Percentiles rank a stretch among this genome's conserved stretches.
Conservation (phyloP, 2,113 vertebrate species). For the Sprattus sprattus region DNA sequence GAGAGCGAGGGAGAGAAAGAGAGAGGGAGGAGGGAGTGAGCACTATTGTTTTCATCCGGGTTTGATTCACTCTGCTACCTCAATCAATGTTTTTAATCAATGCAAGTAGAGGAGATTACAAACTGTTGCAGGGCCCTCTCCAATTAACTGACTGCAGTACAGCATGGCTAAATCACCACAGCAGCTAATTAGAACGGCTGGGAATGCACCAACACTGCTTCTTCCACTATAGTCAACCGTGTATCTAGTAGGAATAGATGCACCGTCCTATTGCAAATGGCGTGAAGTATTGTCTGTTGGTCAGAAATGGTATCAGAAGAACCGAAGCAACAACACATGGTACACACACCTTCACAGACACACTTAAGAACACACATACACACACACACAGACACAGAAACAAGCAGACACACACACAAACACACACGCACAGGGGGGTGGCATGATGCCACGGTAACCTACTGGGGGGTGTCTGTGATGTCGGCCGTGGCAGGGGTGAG, state of each 20-base stretch:
- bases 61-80: conserved; percentile 11
- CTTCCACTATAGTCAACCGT: not conserved
- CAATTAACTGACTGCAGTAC: not conserved
- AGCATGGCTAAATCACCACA: not conserved
- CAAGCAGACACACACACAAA: conserved; percentile 28
- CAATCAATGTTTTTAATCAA: conserved; percentile 19
- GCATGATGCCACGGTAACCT: conserved; percentile 68
- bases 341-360: not conserved
- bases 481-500: conserved; percentile 71
- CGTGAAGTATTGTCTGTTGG: not conserved
- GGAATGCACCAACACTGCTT: not conserved
- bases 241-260: not conserved
- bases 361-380: conserved; percentile 7
- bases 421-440: conserved; percentile 50
- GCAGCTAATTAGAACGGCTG: conserved; percentile 1
- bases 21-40: not conserved
- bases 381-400: conserved; percentile 29
- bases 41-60: not conserved
- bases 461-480: conserved; percentile 75
- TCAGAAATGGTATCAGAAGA: not conserved
- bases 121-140: not conserved
- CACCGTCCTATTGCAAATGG: not conserved
- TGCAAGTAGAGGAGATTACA: conserved; percentile 3
- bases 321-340: not conserved
- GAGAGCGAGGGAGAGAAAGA: not conserved